Percentiles rank a stretch among this genome's conserved stretches.
These are phyloP conservation scores for Cryptocheilus praepositus DNA, from an alignment of 2,888 invertebrate genomes.

Conservation along the genomic window DNA sequence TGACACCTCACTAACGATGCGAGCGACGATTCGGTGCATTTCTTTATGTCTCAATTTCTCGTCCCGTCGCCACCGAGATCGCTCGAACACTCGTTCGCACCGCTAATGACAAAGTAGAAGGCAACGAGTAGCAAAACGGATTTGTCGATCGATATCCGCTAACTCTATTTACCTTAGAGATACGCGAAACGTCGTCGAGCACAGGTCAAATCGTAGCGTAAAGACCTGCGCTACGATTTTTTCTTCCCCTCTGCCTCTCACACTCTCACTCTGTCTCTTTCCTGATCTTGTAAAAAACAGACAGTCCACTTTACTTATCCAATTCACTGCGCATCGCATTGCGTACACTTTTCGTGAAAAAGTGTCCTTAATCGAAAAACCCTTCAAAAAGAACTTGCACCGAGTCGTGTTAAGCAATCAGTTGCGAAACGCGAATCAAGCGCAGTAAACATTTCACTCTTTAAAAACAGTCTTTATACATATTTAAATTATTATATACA, in stretches of 20 bases:
- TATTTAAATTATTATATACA: constrained; percentile 73
- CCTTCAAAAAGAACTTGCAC: constrained; percentile 16
- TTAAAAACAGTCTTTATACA: constrained; percentile 72
- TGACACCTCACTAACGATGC: too few relatives aligned
- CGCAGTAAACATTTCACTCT: constrained; percentile 43
- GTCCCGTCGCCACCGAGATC: not conserved
- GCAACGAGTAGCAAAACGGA: constrained; percentile 18
- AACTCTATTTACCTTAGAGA: constrained; percentile 22
- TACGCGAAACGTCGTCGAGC: too few relatives aligned
- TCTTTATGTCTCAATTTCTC: too few relatives aligned
- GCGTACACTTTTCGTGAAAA: too few relatives aligned
- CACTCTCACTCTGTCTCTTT: too few relatives aligned
- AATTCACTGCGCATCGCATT: too few relatives aligned
- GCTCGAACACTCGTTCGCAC: constrained; percentile 4
- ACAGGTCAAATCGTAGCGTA: too few relatives aligned
- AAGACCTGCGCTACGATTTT: not conserved
- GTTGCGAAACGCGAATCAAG: constrained; percentile 29
- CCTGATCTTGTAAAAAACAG: too few relatives aligned
- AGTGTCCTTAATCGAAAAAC: constrained; percentile 21
- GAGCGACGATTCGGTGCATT: too few relatives aligned
- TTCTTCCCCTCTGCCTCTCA: not conserved
- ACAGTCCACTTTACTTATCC: too few relatives aligned
- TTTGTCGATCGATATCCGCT: constrained; percentile 37
- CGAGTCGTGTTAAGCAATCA: constrained; percentile 4
- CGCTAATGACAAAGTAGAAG: constrained; percentile 19